Base-by-base conservation (phyloP, 92 coral and sea anemone genomes). In the Metridium senile region DNA sequence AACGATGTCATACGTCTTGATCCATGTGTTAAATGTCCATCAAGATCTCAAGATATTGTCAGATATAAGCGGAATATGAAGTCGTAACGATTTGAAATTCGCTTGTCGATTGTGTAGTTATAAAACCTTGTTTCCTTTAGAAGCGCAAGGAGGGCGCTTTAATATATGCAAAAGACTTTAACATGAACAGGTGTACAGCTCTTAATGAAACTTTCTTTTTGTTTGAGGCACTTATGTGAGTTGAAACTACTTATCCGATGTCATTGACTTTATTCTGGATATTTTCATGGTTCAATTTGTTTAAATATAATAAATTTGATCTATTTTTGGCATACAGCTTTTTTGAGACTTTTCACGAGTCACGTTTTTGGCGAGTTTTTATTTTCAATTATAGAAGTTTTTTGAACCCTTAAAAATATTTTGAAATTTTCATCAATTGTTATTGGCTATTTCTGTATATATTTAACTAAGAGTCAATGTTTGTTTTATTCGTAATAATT, bases 181-280 rank as follows among this genome's bases (percentile, higher is more conserved):
- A n/a, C n/a, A 4, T 39, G 66, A 22, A 20, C 69, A 63, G 69
- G 45, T 63, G 69, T 63, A 9, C 2, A 9, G 43, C 1, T 63
- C 69, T 63, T 63, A 63, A 63, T 63, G 69, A 63, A 63, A 63
- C 69, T 63, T 63, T 31, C 22, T 59, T 59, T 9, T 16, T 63
- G 11, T 13, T 21, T 23, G 33, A 61, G 33, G 32, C 9, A 6
- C 7, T 26, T 18, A 7, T 61, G 31, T 22, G 30, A 3, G 13
- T 2, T 26, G 31, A 59, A 30, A 1, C 11, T 22, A 22, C 61
- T 16, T 20, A n/a, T 54, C 25, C 61, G 23, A 54, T 54, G 25
- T 39, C 61, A 54, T 10, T 54, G 23, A 20, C 61, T 54, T 8
- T 54, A 54, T 54, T 54, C 4, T 54, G n/a, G n/a, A 19, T 54